phyloP scores from a whole-genome alignment of 2,888 invertebrate genomes.

The Alcis repandata region DNA sequence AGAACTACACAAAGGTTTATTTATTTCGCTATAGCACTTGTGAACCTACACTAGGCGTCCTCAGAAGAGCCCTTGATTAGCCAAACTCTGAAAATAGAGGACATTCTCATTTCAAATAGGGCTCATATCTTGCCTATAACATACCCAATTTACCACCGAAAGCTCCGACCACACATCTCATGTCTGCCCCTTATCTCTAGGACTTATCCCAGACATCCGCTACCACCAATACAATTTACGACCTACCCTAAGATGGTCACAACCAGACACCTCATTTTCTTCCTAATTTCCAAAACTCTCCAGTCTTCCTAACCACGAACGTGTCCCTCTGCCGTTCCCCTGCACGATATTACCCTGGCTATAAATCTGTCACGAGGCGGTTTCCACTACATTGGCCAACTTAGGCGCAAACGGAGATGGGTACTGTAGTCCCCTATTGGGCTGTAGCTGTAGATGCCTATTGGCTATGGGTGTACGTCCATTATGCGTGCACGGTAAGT shows the following conservation, averaged over 20 bases:
- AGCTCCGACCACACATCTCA: too few relatives aligned
- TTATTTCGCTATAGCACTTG: not conserved
- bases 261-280: not conserved
- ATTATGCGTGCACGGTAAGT: conserved; percentile 20
- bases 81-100: not conserved
- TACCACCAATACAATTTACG: not conserved
- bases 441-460: not conserved
- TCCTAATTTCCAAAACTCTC: too few relatives aligned
- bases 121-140: not conserved
- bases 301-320: not conserved
- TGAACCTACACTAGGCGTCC: not conserved
- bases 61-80: not conserved
- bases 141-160: not conserved
- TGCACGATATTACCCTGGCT: conserved; percentile 14
- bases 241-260: not conserved
- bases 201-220: too few relatives aligned
- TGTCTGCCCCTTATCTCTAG: too few relatives aligned
- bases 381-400: conserved; percentile 39
- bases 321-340: conserved; percentile 17
- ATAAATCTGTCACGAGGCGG: conserved; percentile 38
- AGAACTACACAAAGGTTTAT: not conserved
- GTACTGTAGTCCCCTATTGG: conserved; percentile 20
- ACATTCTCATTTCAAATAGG: not conserved
- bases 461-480: conserved; percentile 1
- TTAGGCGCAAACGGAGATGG: conserved; percentile 34